A percentile compares a stretch with the other conserved stretches of the same genome.
phyloP scores from a whole-genome alignment of 2,113 vertebrate species.

The Eurypyga helias region DNA sequence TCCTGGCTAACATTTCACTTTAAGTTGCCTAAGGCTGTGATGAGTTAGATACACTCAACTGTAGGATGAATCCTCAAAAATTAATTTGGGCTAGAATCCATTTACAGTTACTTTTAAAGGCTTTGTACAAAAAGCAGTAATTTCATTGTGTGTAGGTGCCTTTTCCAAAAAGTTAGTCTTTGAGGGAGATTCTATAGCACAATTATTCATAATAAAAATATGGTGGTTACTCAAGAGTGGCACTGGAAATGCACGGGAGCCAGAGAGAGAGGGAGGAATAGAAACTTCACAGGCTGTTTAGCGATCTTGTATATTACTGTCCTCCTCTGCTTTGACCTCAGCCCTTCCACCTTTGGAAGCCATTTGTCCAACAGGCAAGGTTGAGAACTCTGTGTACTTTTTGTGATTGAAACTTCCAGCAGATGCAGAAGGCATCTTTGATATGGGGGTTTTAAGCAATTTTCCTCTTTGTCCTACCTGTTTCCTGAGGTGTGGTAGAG shows the following conservation, averaged over 20 bases:
- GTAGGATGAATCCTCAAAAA: neutral
- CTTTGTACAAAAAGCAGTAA: neutral
- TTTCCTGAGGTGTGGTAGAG: neutral
- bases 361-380: neutral
- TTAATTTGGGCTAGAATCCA: neutral
- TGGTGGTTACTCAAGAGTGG: accelerated
- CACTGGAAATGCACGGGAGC: neutral
- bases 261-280: neutral
- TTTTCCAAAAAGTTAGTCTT: neutral
- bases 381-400: neutral
- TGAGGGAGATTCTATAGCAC: neutral
- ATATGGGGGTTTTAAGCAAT: neutral
- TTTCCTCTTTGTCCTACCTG: neutral
- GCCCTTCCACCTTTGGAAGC: neutral
- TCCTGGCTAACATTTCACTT: neutral
- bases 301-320: neutral
- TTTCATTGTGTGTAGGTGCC: neutral
- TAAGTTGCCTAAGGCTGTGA: neutral
- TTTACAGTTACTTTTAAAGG: neutral
- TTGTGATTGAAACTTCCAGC: neutral
- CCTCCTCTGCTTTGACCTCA: neutral
- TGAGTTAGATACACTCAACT: neutral
- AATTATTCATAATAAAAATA: neutral
- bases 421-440: neutral
- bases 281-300: neutral